Evolutionary conservation across 2,797 vertebrate genomes (phyloP), one percentile per base, ranked within the genome.

Genomic region (Pseudopleuronectes americanus): DNA sequence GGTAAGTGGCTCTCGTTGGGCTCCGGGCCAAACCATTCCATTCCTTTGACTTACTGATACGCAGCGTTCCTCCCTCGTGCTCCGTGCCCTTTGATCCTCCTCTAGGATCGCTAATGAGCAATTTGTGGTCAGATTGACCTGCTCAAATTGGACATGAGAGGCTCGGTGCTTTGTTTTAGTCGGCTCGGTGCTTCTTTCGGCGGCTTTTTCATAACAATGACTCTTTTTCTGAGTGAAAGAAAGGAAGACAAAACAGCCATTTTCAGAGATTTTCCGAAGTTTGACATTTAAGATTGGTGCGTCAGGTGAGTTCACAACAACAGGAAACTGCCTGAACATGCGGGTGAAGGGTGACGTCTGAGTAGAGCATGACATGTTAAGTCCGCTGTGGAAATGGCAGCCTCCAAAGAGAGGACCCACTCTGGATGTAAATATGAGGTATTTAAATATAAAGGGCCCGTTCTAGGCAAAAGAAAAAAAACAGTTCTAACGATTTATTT

Each of bases 71-170:
- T 89, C 86, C 71, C 74, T 72, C 66, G 55, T 75, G 73, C 65
- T 76, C 57, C 31, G 66, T 74, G 60, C 77, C 82, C 84, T 90
- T 86, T 92, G 86, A 92, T 90, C 89, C 80, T 75, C 76, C 47
- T 75, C 57, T 78, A 79, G 80, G 57, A 87, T 89, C 87, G 80
- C 88, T 86, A 90, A 91, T 87, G 84, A 89, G 83, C 74, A 80
- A 85, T 89, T 86, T 89, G 87, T 70, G 88, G 89, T 87, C 85
- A 87, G 80, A 76, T 45, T 90, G 89, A 92, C 90, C 89, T 9
- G 7, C 69, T 79, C 64, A 91, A 90, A 92, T 90, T 92, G 82
- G 77, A 66, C 64, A 6, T 57, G 61, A 67, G 81, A 81, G 71
- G 73, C 58, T 71, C 3, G 14, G 16, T 64, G 60, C 71, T 77